A percentile compares a stretch with the other conserved stretches of the same genome.
These are phyloP conservation scores for Adoxophyes honmai DNA, from an alignment of 1,140 invertebrate species.

Conservation along the genomic window DNA sequence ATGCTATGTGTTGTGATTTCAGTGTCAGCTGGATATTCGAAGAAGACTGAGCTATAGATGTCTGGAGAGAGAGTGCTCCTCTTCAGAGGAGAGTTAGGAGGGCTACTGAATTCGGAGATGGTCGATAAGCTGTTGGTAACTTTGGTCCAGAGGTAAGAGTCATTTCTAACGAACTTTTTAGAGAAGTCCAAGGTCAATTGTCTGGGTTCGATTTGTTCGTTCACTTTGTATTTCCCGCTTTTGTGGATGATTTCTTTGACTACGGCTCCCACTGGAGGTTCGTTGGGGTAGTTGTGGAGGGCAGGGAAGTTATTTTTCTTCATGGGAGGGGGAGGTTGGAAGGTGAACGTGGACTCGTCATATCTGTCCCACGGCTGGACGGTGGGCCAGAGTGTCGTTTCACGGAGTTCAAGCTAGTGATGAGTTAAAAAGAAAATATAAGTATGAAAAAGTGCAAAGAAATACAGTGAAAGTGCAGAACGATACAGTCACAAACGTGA, in stretches of 20 bases:
- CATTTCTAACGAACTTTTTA: slow-evolving; percentile 39
- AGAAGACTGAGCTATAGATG: slow-evolving; percentile 64
- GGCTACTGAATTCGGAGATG: slow-evolving; percentile 50
- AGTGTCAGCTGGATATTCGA: slow-evolving; percentile 42
- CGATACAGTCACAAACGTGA: slow-evolving; percentile 18
- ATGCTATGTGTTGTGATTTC: slow-evolving; percentile 33
- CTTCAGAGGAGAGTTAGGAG: slow-evolving; percentile 36
- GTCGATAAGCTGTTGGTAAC: slow-evolving; percentile 51
- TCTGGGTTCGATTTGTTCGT: slow-evolving; percentile 39
- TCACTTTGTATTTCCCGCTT: slow-evolving; percentile 42
- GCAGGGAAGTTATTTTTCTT: slow-evolving; percentile 15
- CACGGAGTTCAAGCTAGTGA: slow-evolving; percentile 65
- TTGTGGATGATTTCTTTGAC: slow-evolving; percentile 50
- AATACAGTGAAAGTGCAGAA: slow-evolving; percentile 18
- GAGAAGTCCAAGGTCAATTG: slow-evolving; percentile 34
- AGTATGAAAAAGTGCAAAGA: slow-evolving; percentile 19
- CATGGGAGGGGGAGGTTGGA: slow-evolving; percentile 30
- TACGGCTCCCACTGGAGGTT: slow-evolving; percentile 35
- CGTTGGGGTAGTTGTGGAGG: slow-evolving; percentile 12
- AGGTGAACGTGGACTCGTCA: slow-evolving; percentile 56
- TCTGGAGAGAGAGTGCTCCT: slow-evolving; percentile 43
- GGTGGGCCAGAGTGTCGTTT: slow-evolving; percentile 51
- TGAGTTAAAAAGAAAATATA: slow-evolving; percentile 38
- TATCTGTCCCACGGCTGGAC: slow-evolving; percentile 55
- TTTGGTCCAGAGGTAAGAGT: slow-evolving; percentile 48